Evolutionary conservation across 2,797 vertebrate genomes (phyloP), one percentile per base, ranked within the genome.

Genomic region (Chloroceryle inda): DNA sequence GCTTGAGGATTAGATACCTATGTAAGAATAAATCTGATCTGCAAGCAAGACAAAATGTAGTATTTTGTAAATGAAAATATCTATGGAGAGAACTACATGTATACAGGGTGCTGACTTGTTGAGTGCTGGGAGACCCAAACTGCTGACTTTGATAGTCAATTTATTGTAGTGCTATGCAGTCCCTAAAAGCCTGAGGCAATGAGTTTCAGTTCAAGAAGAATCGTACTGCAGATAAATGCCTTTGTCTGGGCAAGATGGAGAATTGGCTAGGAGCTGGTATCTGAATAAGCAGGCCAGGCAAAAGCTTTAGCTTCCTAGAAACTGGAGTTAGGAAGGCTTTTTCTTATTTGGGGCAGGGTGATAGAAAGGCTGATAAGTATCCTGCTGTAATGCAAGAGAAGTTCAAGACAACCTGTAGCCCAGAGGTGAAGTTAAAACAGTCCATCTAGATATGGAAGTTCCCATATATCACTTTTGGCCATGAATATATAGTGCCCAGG

Each of bases 21-120:
- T n/a, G 17, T 62, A 88, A 95, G 87, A 96, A 96, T 93, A 96
- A 97, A 92, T 37, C 66, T 31, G 94, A 96, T 94, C 90, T 96
- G 38, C 17, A 81, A 86, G 35, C 77, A 94, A 90, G 88, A 74
- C 76, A 92, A 91, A 73, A 88, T 40, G 56, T 27, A 93, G 49
- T 92, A 85, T 84, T 97, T 90, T 84, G 38, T 85, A 92, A 89
- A 90, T 92, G 9, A 91, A 92, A 77, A 88, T 73, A 86, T 49
- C 59, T 95, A 50, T 67, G 42, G 38, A 56, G 19, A 92, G 9
- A 97, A 95, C 91, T 77, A 82, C 27, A 81, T 35, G 23, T 42
- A 52, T 84, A 81, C 68, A 92, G 78, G 55, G 45, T 92, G 78
- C 26, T 95, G 89, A 97, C 66, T 97, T 97, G 68, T 75, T 92